Base-by-base conservation (phyloP, 2,888 invertebrate genomes). In the Hemistola chrysoprasaria region DNA sequence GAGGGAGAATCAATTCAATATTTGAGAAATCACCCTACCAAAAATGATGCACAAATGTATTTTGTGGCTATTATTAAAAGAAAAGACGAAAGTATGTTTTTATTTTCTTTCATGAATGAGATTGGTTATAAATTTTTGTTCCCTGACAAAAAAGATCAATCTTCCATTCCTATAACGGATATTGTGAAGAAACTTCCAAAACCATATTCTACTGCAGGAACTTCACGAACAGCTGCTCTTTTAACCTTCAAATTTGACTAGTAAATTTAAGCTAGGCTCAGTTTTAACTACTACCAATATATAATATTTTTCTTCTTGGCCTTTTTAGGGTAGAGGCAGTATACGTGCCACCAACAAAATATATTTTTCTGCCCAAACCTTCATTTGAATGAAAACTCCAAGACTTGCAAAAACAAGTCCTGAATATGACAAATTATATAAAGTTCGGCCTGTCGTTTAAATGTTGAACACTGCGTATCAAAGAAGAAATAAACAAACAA, bases 351-450 rank as follows among this genome's bases (percentile, higher is more conserved):
- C n/a, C n/a, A n/a, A n/a, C 32, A 38, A 49, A 37, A 48, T 44
- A 27, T 16, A 3, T 21, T 41, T 23, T 31, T 44, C 30, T 39
- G 27, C 22, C 31, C 43, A 22, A n/a, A n/a, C n/a, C n/a, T n/a
- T n/a, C 46, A 43, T 30, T 16, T 46, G 24, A 46, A 46, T 26
- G 40, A 50, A 31, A 50, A 47, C 37, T 26, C 34, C 29, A 16
- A 38, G 31, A 11, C 41, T 41, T 32, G n/a, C 47, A 25, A 42
- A 32, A 42, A 42, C 27, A 32, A 42, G 39, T 41, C 41, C 20
- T 11, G 39, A 47, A 9, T 39, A 42, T 43, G 47, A 47, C 29
- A 50, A 53, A 45, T 44, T 53, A 25, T 49, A 53, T 35, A 56
- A 56, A 47, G 35, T 56, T 23, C 29, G 40, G 10, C 43, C 43